Conservation (phyloP, 2,888 invertebrate species). For the Eudemis profundana region DNA sequence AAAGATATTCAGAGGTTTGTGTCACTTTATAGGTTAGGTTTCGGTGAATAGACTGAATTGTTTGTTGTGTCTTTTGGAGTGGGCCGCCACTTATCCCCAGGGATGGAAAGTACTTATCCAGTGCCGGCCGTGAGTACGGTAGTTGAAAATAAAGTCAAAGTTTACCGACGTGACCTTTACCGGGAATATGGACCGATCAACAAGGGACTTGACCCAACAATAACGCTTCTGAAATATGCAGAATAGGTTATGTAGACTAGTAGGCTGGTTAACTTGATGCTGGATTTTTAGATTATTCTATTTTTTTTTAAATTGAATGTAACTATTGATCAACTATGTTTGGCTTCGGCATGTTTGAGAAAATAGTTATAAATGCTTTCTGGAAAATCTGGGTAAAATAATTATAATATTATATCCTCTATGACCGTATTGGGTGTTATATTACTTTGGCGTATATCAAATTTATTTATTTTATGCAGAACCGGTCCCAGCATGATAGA, state of each 20-base stretch:
- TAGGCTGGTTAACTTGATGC: neutral
- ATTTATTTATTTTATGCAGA: too few species aligned
- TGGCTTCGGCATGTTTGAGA: too few species aligned
- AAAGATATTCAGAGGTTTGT: neutral
- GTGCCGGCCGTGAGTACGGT: neutral
- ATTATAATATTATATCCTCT: too few species aligned
- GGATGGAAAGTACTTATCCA: slow-evolving; percentile 11
- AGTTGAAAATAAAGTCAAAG: slow-evolving; percentile 1
- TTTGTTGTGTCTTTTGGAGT: slow-evolving; percentile 16
- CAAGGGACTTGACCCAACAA: neutral
- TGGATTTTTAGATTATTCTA: neutral
- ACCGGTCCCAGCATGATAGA: too few species aligned
- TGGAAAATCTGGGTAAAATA: too few species aligned
- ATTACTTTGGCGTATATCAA: too few species aligned
- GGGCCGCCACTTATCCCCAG: slow-evolving; percentile 14
- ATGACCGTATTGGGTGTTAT: too few species aligned
- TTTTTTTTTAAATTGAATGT: neutral
- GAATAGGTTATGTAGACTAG: neutral
- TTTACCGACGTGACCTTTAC: slow-evolving; percentile 1
- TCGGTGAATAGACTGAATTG: neutral
- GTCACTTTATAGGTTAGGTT: neutral
- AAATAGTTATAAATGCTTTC: too few species aligned
- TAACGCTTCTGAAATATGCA: neutral
- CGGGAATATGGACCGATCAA: neutral
- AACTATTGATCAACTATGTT: too few species aligned